Evolutionary conservation across 2,888 invertebrate genomes (phyloP).

Genomic region (Bellardia bayeri): DNA sequence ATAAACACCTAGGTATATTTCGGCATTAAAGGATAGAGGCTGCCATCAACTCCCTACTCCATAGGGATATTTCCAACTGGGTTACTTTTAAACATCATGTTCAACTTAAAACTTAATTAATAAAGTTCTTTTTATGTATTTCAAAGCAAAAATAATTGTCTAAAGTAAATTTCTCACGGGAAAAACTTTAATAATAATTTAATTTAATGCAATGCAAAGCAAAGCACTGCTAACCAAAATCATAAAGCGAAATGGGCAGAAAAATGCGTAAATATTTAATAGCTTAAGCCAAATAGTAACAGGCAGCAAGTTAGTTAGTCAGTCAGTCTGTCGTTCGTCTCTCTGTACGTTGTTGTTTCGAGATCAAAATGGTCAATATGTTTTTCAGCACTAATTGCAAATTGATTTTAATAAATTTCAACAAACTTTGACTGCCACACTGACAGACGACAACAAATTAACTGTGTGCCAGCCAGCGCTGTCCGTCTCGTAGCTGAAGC

Average conservation of each 20-base stretch:
- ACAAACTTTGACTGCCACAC: slow-evolving; percentile 73
- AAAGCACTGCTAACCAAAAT: neutral
- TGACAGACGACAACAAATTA: slow-evolving; percentile 71
- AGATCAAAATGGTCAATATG: slow-evolving; percentile 68
- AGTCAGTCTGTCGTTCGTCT: slow-evolving; percentile 26
- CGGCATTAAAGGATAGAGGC: too few species aligned
- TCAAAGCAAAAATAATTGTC: slow-evolving; percentile 46
- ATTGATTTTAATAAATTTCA: slow-evolving; percentile 78
- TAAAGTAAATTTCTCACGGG: slow-evolving; percentile 82
- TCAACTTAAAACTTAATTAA: slow-evolving; percentile 68
- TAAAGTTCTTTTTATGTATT: slow-evolving; percentile 56
- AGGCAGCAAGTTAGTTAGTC: slow-evolving; percentile 47
- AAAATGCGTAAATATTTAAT: slow-evolving; percentile 50
- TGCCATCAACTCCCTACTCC: too few species aligned
- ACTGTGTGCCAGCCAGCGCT: slow-evolving; percentile 31
- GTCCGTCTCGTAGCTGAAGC: slow-evolving; percentile 2
- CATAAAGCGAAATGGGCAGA: slow-evolving; percentile 29
- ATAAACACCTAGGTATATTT: too few species aligned
- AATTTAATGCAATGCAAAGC: slow-evolving; percentile 42
- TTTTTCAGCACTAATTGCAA: slow-evolving; percentile 79
- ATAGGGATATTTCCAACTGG: slow-evolving; percentile 6
- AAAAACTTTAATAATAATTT: slow-evolving; percentile 77
- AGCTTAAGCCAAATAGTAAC: slow-evolving; percentile 33
- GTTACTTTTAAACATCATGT: slow-evolving; percentile 56
- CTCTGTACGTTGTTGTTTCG: slow-evolving; percentile 23